These are phyloP conservation scores for Ochotona princeps DNA, from an alignment of 2,113 vertebrate species.

Conservation along the genomic window DNA sequence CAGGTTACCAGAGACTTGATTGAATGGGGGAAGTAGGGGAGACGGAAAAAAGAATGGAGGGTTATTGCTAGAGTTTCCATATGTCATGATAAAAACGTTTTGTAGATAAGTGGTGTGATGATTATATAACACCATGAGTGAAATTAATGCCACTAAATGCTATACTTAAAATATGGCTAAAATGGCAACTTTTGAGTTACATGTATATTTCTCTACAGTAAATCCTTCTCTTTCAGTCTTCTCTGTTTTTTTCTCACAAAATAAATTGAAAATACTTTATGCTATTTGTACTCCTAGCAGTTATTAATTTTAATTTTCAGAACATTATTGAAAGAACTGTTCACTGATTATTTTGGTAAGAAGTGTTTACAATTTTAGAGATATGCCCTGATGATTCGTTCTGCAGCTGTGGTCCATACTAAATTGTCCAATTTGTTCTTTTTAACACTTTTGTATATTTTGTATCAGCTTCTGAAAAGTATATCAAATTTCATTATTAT, in stretches of 20 bases:
- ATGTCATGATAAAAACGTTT: neutral
- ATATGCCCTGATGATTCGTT: neutral
- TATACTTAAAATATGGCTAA: neutral
- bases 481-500: conserved; percentile 68
- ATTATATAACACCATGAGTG: neutral
- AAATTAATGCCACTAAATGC: neutral
- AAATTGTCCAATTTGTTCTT: conserved; percentile 61
- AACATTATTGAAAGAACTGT: conserved; percentile 24
- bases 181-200: neutral
- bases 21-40: neutral
- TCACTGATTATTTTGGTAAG: conserved; percentile 35
- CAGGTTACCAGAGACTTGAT: neutral
- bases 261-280: conserved; percentile 24
- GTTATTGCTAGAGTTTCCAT: neutral
- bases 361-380: conserved; percentile 42
- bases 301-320: conserved; percentile 57
- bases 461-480: conserved; percentile 66
- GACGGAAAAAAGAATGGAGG: neutral
- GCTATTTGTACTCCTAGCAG: neutral
- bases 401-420: conserved; percentile 47
- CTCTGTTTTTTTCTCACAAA: neutral
- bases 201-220: neutral
- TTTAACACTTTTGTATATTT: conserved; percentile 69
- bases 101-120: neutral
- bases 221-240: neutral